These are phyloP conservation scores for Neotoma lepida DNA, from an alignment of 2,113 vertebrate species.

Conservation along the genomic window DNA sequence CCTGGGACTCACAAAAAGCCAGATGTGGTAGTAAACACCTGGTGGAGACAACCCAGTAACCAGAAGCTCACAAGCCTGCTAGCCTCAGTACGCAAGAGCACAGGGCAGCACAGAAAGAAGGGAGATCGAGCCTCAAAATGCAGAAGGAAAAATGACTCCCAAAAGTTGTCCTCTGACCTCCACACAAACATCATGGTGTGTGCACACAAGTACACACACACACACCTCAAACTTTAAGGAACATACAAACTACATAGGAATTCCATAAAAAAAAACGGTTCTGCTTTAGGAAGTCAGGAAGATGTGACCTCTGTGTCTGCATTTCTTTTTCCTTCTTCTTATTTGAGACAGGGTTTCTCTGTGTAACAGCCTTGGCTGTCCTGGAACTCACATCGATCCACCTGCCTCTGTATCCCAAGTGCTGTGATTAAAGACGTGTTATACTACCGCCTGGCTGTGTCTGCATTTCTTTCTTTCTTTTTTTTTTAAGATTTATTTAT, in stretches of 20 bases:
- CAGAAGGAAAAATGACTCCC: background rate
- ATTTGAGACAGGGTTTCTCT: background rate
- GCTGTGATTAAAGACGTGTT: background rate
- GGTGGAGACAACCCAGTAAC: background rate
- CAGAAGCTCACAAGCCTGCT: background rate
- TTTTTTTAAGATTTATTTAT: no score
- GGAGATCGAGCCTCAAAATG: background rate
- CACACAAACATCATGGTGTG: no score
- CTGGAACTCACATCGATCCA: background rate
- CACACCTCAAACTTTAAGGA: background rate
- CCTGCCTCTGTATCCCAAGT: background rate
- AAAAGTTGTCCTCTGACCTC: background rate
- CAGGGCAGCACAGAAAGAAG: background rate
- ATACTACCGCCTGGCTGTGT: background rate
- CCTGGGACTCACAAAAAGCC: background rate
- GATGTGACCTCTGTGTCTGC: background rate
- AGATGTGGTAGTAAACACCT: background rate
- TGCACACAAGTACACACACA: background rate
- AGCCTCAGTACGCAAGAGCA: background rate
- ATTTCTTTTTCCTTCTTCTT: background rate
- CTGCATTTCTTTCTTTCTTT: background rate
- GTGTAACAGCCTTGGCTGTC: background rate
- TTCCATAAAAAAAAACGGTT: slow-evolving; percentile 21
- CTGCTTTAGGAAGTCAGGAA: slow-evolving; percentile 22
- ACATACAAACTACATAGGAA: background rate